Evolutionary conservation across 2,113 vertebrate genomes (phyloP).

Genomic region (Chamaetylas fuelleborni): DNA sequence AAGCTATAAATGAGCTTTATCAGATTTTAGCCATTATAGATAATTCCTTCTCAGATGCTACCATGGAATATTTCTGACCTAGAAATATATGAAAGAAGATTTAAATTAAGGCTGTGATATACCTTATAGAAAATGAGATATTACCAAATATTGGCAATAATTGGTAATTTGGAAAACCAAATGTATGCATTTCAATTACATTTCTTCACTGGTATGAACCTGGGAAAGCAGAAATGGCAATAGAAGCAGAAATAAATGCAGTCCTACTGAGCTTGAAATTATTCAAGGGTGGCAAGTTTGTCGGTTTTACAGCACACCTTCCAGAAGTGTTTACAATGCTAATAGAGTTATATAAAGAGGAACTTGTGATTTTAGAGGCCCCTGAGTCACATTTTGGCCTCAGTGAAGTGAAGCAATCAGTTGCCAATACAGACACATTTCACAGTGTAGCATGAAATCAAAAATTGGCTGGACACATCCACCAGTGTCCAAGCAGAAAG

Average conservation of each 20-base stretch:
- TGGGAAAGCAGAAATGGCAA: neutral
- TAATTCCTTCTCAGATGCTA: neutral
- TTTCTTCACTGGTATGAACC: neutral
- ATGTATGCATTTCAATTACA: neutral
- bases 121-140: neutral
- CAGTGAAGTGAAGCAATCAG: neutral
- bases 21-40: neutral
- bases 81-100: neutral
- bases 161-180: neutral
- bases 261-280: neutral
- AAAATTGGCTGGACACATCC: neutral
- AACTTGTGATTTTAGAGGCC: neutral
- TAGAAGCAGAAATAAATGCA: neutral
- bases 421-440: neutral
- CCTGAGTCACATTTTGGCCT: constrained; percentile 5
- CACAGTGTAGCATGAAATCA: neutral
- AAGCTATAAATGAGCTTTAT: neutral
- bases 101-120: neutral
- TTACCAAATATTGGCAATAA: too few relatives aligned
- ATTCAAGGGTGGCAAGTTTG: constrained; percentile 5
- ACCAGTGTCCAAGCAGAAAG: neutral
- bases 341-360: neutral
- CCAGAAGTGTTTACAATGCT: neutral
- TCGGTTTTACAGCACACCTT: neutral
- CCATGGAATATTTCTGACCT: neutral